Evolutionary conservation across 2,888 invertebrate species (phyloP).

Genomic region (Esperia sulphurella): DNA sequence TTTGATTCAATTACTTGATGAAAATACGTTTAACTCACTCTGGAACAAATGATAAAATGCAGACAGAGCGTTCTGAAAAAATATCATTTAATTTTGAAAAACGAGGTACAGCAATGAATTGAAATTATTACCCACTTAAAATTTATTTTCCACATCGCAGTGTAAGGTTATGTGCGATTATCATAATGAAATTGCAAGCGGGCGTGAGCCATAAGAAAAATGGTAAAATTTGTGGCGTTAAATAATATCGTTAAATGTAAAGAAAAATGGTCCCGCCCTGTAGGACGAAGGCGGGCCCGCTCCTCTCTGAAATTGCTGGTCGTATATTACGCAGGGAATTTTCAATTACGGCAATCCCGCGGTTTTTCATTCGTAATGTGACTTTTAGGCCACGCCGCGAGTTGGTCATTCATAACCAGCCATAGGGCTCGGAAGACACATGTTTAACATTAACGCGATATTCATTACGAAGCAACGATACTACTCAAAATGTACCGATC

Average conservation of each 20-base stretch:
- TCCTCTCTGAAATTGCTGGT: constrained; percentile 72
- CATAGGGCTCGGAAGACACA: constrained; percentile 3
- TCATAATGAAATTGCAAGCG: constrained; percentile 73
- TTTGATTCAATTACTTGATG: too few relatives aligned
- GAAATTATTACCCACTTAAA: constrained; percentile 9
- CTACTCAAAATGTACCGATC: too few relatives aligned
- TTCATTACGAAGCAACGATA: neutral
- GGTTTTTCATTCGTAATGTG: constrained; percentile 78
- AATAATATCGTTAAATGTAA: constrained; percentile 74
- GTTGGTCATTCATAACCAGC: constrained; percentile 64
- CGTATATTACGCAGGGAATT: constrained; percentile 78
- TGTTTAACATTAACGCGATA: neutral
- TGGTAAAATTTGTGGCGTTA: constrained; percentile 73
- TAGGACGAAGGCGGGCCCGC: constrained; percentile 49
- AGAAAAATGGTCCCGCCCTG: constrained; percentile 68
- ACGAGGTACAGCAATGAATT: neutral
- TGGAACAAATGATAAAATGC: too few relatives aligned
- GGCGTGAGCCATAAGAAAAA: constrained; percentile 61
- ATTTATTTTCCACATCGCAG: constrained; percentile 19
- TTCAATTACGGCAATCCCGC: constrained; percentile 77
- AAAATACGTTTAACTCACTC: too few relatives aligned
- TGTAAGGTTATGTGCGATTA: constrained; percentile 62
- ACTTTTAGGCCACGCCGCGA: constrained; percentile 70
- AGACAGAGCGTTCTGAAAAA: too few relatives aligned
- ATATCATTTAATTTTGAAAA: neutral